A percentile compares a stretch with the other conserved stretches of the same genome.
These are phyloP conservation scores for Drosophila seguyi DNA, from an alignment of 1,140 invertebrate species.

Conservation along the genomic window DNA sequence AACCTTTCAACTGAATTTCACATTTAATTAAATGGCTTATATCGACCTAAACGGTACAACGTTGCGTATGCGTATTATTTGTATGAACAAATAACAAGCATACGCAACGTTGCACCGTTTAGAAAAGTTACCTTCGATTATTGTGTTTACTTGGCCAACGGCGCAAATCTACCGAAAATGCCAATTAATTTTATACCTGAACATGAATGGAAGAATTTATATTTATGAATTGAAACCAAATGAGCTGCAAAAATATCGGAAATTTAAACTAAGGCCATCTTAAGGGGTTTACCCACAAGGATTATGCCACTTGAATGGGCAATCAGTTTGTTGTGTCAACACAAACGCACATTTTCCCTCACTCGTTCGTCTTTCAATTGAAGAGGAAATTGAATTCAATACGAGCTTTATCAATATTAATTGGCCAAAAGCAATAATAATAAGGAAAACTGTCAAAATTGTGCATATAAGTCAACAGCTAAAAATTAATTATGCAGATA, in stretches of 20 bases:
- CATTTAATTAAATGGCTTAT: constrained; percentile 51
- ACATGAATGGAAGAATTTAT: constrained; percentile 5
- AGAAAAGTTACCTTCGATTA: constrained; percentile 4
- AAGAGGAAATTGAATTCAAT: constrained; percentile 12
- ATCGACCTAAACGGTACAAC: not conserved
- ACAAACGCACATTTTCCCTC: constrained; percentile 2
- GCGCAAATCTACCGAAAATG: constrained; percentile 17
- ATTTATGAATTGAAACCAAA: constrained; percentile 14
- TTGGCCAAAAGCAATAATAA: constrained; percentile 32
- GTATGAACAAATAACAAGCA: constrained; percentile 28
- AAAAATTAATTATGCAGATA: constrained; percentile 36
- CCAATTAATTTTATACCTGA: constrained; percentile 19
- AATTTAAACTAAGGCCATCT: not conserved
- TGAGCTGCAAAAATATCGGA: constrained; percentile 3
- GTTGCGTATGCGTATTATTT: too few species aligned
- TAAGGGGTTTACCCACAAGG: constrained; percentile 2
- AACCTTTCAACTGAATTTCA: constrained; percentile 25
- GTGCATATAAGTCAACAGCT: not conserved
- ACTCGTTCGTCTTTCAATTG: constrained; percentile 12
- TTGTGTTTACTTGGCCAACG: constrained; percentile 7
- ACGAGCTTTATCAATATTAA: constrained; percentile 40
- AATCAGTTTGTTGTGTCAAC: constrained; percentile 15
- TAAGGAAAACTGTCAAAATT: constrained; percentile 31
- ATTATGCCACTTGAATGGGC: constrained; percentile 28
- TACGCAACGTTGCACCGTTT: constrained; percentile 25